Base-by-base conservation (phyloP, 2,797 vertebrate genomes). In the Periophthalmus magnuspinnatus region DNA sequence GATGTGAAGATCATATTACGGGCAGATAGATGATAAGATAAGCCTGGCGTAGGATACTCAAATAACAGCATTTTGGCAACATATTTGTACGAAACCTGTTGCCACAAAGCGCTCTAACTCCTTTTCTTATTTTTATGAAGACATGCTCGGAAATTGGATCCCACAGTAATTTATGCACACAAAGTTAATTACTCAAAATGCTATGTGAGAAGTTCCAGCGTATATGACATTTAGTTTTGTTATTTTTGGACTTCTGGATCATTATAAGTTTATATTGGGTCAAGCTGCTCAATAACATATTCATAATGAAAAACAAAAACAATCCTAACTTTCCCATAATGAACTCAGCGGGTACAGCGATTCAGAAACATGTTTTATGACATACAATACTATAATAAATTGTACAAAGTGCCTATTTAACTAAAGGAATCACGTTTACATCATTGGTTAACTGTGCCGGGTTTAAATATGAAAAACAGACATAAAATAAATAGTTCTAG, bases 1-100 rank as follows among this genome's bases (percentile, higher is more conserved):
- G 65, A 32, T 17, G 81, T 77, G 80, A 73, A 66, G 77, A 84
- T 88, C 38, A 22, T 16, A 73, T 91, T 84, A 72, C 79, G 22
- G 17, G 32, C 55, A 72, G 63, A 81, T 63, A 75, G 64, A 77
- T 41, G 28, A 75, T 1, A 71, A 71, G 61, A 78, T 22, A 77
- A 75, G 69, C 36, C 47, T 71, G 19, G 75, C 72, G 80, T 70
- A 57, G 74, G 65, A 64, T 72, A 76, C 70, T 77, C 57, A 64
- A 24, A 68, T 66, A 70, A 73, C 48, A 70, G 67, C 78, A 66
- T 63, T 38, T 81, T 86, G 75, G 81, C 78, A 84, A 71, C 74
- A 28, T 47, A 59, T 85, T 59, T 50, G 2, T 73, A 56, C 66
- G 33, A 34, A 57, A 34, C 50, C 75, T 5, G 6, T 61, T 76